Evolutionary conservation across 2,888 invertebrate species (phyloP).

Genomic region (Lasioglossum leucozonium): DNA sequence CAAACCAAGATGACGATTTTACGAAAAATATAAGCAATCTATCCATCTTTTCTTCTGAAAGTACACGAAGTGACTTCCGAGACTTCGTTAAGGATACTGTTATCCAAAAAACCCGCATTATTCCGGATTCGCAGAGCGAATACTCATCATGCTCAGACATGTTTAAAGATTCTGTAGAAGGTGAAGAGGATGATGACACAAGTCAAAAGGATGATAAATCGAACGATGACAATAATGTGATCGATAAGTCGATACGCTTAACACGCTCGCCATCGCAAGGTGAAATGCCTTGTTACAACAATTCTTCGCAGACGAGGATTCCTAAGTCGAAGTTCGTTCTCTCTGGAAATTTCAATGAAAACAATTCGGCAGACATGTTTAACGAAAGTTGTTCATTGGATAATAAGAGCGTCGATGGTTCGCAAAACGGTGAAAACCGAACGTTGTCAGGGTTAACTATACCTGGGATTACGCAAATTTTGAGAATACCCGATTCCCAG

Average conservation of each 20-base stretch:
- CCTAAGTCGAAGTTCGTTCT: not conserved
- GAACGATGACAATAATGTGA: not conserved
- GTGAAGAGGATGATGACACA: not conserved
- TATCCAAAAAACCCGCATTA: not conserved
- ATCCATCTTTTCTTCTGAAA: not conserved
- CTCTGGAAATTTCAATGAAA: too few species aligned
- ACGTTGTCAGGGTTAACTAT: not conserved
- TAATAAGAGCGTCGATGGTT: not conserved
- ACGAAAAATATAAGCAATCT: not conserved
- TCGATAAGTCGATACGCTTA: not conserved
- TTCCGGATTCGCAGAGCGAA: constrained; percentile 38
- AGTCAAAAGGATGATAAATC: not conserved
- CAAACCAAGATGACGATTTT: not conserved
- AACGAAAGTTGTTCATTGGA: not conserved
- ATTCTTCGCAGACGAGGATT: not conserved
- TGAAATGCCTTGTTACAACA: not conserved
- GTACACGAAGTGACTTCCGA: not conserved
- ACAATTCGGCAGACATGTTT: not conserved
- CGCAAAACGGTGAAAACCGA: not conserved
- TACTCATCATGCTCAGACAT: constrained; percentile 22
- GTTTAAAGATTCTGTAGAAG: constrained; percentile 11
- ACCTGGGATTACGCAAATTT: not conserved
- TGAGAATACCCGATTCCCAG: not conserved
- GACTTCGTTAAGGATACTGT: too few species aligned
- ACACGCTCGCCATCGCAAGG: not conserved